Conservation (phyloP, 1,140 invertebrate genomes). For the Procambarus clarkii region DNA sequence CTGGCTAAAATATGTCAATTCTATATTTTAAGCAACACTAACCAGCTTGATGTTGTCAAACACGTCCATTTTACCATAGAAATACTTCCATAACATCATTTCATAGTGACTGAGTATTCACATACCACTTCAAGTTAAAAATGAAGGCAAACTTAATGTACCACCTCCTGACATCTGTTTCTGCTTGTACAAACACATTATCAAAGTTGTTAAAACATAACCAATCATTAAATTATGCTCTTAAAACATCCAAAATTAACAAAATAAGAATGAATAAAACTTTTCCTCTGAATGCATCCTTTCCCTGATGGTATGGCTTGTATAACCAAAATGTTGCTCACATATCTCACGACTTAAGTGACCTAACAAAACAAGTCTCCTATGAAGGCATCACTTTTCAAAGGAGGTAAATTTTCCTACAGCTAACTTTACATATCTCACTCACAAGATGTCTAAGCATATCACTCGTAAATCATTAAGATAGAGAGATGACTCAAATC, state of each 20-base stretch:
- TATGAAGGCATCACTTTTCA: background rate
- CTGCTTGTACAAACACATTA: conserved; percentile 1
- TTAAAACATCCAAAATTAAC: background rate
- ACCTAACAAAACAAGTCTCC: background rate
- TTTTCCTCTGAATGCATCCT: background rate
- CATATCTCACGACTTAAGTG: background rate
- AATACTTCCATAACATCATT: background rate
- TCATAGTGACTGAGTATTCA: background rate
- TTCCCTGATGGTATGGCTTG: background rate
- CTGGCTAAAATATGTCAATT: conserved; percentile 25
- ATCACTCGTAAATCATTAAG: background rate
- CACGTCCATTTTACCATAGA: conserved; percentile 19
- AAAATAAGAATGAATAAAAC: background rate
- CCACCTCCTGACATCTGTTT: conserved; percentile 3
- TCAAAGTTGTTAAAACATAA: background rate
- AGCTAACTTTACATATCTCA: background rate
- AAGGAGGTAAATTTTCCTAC: background rate
- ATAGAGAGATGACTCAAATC: background rate
- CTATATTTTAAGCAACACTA: conserved; percentile 22
- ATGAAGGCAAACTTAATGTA: conserved; percentile 17
- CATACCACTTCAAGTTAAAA: background rate
- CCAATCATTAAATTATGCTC: background rate
- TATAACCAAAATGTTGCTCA: background rate
- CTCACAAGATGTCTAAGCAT: background rate
- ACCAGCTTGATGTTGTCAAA: background rate